Evolutionary conservation across 2,113 vertebrate genomes (phyloP).

Genomic region (Podarcis cretensis): DNA sequence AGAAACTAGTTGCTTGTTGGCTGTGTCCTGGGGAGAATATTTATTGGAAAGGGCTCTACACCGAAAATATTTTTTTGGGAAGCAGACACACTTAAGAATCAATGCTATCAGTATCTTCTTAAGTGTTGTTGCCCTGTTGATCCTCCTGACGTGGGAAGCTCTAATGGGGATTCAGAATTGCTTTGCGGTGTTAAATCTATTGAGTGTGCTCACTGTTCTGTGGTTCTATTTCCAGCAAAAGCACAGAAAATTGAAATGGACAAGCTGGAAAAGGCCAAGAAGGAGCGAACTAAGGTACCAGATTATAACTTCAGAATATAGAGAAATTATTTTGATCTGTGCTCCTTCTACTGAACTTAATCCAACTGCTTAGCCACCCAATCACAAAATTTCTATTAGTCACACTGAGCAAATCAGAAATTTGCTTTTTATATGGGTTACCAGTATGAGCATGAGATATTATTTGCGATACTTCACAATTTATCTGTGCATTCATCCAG

Average conservation of each 20-base stretch:
- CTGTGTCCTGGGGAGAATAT: not conserved
- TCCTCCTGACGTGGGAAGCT: not conserved
- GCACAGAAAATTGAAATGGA: conserved; percentile 99
- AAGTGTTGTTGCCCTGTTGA: not conserved
- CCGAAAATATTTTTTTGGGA: conserved; percentile 31
- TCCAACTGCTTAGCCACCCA: too few species aligned
- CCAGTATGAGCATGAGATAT: not conserved
- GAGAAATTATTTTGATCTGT: not conserved
- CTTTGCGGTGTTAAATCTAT: not conserved
- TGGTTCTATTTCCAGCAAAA: conserved; percentile 82
- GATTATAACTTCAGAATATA: not conserved
- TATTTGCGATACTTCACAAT: not conserved
- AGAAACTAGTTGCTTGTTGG: conserved; percentile 52
- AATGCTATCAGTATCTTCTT: not conserved
- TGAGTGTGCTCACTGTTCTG: not conserved
- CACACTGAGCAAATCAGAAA: not conserved
- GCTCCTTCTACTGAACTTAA: not conserved
- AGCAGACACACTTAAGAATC: conserved; percentile 23
- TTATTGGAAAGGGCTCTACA: conserved; percentile 45
- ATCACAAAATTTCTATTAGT: not conserved
- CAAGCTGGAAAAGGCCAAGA: conserved; percentile 97
- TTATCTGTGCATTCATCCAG: not conserved
- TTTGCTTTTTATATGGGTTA: not conserved
- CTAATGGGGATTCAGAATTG: not conserved
- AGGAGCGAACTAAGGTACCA: conserved; percentile 94